Conservation (phyloP, 1,140 invertebrate species). For the Sycobia sp. region DNA sequence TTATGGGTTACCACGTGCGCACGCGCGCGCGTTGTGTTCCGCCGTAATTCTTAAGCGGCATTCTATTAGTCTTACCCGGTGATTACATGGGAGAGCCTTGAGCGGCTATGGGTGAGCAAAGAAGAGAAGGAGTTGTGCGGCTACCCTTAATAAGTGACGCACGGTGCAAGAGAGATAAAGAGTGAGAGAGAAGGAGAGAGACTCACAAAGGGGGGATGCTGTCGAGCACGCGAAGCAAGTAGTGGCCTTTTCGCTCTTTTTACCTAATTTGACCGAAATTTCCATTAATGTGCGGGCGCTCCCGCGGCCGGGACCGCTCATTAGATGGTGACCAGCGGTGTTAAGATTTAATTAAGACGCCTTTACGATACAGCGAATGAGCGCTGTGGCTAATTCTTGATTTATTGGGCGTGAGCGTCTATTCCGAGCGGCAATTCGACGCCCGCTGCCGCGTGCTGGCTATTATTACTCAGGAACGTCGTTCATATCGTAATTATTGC, state of each 20-base stretch:
- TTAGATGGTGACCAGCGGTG: no score
- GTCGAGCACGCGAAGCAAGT: no score
- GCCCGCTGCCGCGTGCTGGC: no score
- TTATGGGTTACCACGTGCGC: constrained; percentile 43
- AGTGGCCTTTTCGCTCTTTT: no score
- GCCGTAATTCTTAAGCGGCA: constrained; percentile 50
- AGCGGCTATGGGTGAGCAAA: neutral
- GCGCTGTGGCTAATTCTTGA: neutral
- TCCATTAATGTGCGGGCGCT: neutral
- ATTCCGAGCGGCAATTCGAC: neutral
- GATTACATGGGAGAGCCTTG: constrained; percentile 39
- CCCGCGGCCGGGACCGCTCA: no score
- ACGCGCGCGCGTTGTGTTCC: constrained; percentile 24
- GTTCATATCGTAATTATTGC: no score
- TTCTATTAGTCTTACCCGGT: constrained; percentile 47
- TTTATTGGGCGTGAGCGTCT: neutral
- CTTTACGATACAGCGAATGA: neutral
- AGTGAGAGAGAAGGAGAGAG: neutral
- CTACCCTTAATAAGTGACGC: no score
- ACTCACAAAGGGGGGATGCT: no score
- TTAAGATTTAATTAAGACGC: constrained; percentile 29
- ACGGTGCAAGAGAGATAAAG: no score
- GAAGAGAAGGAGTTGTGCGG: no score
- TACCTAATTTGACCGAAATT: constrained; percentile 26
- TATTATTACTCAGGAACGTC: no score